A percentile compares a stretch with the other conserved stretches of the same genome.
These are phyloP conservation scores for Drosophila novamexicana DNA, from an alignment of 1,140 invertebrate genomes.

Conservation along the genomic window DNA sequence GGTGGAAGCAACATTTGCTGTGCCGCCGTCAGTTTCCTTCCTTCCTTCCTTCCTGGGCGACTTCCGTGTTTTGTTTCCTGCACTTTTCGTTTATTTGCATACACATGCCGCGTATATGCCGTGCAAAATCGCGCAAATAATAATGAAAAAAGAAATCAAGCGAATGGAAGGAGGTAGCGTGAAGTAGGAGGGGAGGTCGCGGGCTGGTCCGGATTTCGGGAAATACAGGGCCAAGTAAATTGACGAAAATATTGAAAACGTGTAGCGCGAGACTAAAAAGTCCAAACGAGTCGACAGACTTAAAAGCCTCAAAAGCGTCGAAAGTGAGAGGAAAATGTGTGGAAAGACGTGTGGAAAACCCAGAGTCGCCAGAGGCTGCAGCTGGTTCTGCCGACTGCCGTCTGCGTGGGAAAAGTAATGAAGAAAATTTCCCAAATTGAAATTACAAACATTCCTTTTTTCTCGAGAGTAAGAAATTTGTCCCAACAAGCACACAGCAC, in stretches of 20 bases:
- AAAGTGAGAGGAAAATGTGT: conserved; percentile 13
- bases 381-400: conserved; percentile 5
- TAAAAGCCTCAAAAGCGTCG: conserved; percentile 44
- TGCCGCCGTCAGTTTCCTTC: conserved; percentile 69
- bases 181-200: too few relatives aligned
- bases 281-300: conserved; percentile 16
- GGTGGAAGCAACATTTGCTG: conserved; percentile 61
- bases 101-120: conserved; percentile 61
- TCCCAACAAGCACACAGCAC: neutral
- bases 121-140: conserved; percentile 82
- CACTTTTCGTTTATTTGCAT: conserved; percentile 83
- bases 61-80: conserved; percentile 82
- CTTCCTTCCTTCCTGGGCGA: conserved; percentile 71
- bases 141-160: conserved; percentile 65
- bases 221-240: conserved; percentile 60
- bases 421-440: conserved; percentile 79
- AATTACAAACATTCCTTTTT: conserved; percentile 67
- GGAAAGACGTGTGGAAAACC: conserved; percentile 11
- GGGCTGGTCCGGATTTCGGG: conserved; percentile 4
- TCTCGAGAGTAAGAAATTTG: conserved; percentile 29
- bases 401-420: conserved; percentile 59
- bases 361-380: conserved; percentile 11
- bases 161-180: neutral
- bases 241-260: conserved; percentile 76
- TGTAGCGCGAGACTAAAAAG: conserved; percentile 31